Percentiles rank a stretch among this genome's conserved stretches.
Conservation (phyloP, 2,888 invertebrate species). For the Hirtodrosophila duncani region DNA sequence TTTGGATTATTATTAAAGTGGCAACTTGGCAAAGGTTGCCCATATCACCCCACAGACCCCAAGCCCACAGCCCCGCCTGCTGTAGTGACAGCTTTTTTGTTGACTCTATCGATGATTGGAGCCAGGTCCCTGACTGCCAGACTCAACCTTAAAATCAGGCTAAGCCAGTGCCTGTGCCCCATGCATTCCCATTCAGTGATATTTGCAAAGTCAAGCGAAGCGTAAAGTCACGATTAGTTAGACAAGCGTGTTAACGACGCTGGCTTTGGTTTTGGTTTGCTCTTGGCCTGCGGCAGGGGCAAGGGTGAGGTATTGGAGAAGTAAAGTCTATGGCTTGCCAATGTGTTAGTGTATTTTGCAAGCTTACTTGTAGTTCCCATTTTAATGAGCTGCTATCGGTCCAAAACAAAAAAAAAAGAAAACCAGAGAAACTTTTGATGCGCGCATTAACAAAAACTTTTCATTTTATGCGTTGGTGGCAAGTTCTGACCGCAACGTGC, state of each 20-base stretch:
- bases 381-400: constrained; percentile 64
- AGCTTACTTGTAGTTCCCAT: constrained; percentile 54
- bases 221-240: constrained; percentile 77
- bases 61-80: constrained; percentile 12
- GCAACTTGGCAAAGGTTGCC: constrained; percentile 38
- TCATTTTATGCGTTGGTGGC: constrained; percentile 54
- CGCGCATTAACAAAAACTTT: constrained; percentile 52
- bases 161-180: too few species aligned
- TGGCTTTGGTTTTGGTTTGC: constrained; percentile 44
- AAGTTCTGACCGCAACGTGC: constrained; percentile 61
- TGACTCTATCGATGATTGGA: constrained; percentile 54
- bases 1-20: constrained; percentile 64
- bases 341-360: constrained; percentile 20
- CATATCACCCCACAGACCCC: neutral
- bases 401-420: constrained; percentile 21
- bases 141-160: too few species aligned
- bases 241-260: constrained; percentile 75
- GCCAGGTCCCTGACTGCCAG: constrained; percentile 3
- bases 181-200: constrained; percentile 63
- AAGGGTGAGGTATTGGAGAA: neutral
- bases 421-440: constrained; percentile 55
- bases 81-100: constrained; percentile 41
- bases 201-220: constrained; percentile 76
- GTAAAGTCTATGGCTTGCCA: constrained; percentile 31
- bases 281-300: neutral